phyloP scores from a whole-genome alignment of 2,797 vertebrate genomes.

The Otolemur crassicaudatus region DNA sequence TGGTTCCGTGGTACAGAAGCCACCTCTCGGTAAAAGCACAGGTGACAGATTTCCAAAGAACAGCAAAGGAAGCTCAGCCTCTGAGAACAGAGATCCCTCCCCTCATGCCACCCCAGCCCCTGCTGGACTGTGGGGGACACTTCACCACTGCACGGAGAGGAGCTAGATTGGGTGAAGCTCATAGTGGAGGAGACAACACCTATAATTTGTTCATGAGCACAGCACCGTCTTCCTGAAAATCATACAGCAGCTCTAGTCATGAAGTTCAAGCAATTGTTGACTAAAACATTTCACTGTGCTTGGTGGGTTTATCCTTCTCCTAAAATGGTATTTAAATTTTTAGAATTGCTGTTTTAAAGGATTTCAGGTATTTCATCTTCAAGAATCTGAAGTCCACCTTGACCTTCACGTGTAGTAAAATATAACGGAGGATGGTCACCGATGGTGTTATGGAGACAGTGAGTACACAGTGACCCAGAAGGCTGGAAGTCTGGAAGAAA shows the following conservation, averaged over 20 bases:
- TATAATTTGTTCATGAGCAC: neutral
- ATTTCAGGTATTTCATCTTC: neutral
- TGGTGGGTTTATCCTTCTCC: neutral
- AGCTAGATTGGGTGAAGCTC: rapidly evolving
- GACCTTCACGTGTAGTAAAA: neutral
- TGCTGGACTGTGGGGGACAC: neutral
- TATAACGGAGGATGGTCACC: rapidly evolving
- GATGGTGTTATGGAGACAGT: rapidly evolving
- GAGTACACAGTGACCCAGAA: neutral
- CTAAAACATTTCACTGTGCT: neutral
- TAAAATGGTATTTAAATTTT: neutral
- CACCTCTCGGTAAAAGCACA: too few relatives aligned
- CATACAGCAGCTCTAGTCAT: too few relatives aligned
- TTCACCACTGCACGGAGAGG: neutral
- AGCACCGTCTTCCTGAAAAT: neutral
- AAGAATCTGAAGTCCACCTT: neutral
- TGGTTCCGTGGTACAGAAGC: neutral
- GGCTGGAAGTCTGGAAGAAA: rapidly evolving
- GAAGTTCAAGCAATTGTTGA: neutral
- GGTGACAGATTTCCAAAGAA: neutral
- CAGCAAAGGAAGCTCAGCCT: neutral
- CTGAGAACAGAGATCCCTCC: neutral
- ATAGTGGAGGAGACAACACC: neutral
- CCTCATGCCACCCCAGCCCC: rapidly evolving
- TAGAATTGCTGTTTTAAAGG: neutral